phyloP scores from a whole-genome alignment of 2,888 invertebrate species.

The Yponomeuta malinellus region DNA sequence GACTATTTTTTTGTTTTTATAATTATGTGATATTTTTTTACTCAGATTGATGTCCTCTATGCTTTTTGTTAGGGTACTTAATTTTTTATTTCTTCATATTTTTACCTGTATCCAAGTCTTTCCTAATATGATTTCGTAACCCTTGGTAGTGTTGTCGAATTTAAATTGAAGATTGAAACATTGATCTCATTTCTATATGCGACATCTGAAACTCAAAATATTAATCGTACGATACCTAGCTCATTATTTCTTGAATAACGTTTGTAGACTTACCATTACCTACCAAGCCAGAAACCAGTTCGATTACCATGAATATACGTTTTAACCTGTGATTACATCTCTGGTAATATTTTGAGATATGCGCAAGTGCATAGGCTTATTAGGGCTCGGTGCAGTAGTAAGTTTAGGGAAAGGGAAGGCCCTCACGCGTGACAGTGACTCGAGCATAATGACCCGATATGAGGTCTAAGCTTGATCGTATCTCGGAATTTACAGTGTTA shows the following conservation, averaged over 20 bases:
- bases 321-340: background rate
- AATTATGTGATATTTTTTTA: constrained; percentile 59
- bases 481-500: constrained; percentile 28
- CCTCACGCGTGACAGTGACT: background rate
- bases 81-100: constrained; percentile 22
- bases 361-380: background rate
- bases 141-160: background rate
- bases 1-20: constrained; percentile 51
- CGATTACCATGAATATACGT: background rate
- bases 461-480: background rate
- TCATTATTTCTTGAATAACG: background rate
- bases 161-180: background rate
- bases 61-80: constrained; percentile 37
- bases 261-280: background rate
- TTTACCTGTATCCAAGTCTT: background rate
- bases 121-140: background rate
- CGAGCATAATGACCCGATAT: background rate
- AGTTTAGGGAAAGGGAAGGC: background rate
- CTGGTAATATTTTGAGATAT: background rate
- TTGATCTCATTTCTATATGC: background rate
- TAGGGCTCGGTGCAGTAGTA: background rate
- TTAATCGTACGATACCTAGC: background rate
- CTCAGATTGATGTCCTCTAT: constrained; percentile 43
- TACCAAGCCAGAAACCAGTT: background rate
- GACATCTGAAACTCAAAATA: background rate